phyloP scores from a whole-genome alignment of 2,113 vertebrate species.

The Mus pahari region DNA sequence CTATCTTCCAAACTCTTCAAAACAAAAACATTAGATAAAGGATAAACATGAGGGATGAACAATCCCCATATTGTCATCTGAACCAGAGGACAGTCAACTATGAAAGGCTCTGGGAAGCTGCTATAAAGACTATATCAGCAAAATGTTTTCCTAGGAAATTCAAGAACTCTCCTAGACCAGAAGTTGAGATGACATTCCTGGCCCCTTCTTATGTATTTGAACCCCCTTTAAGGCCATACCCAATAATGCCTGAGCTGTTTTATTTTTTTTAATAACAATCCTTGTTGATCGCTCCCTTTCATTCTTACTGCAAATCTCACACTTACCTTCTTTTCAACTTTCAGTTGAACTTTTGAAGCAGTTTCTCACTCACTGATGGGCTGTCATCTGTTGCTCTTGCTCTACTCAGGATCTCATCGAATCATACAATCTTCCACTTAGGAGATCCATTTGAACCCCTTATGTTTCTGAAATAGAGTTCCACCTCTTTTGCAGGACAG shows the following conservation, averaged over 20 bases:
- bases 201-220: neutral
- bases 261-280: neutral
- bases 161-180: neutral
- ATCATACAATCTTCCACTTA: neutral
- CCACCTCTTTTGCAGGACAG: fast-evolving
- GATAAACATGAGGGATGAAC: neutral
- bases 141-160: constrained; percentile 24
- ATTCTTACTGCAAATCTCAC: neutral
- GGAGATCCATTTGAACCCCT: neutral
- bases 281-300: fast-evolving
- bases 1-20: neutral
- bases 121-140: neutral
- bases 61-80: neutral
- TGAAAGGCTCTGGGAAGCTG: neutral
- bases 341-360: neutral
- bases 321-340: neutral
- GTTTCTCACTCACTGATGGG: too few relatives aligned
- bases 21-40: neutral
- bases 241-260: neutral
- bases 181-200: neutral
- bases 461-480: neutral
- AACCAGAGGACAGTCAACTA: neutral
- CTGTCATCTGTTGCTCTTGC: neutral
- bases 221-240: neutral
- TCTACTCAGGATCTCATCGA: neutral